Evolutionary conservation across 1,140 invertebrate species (phyloP).

Genomic region (Amphibalanus amphitrite): DNA sequence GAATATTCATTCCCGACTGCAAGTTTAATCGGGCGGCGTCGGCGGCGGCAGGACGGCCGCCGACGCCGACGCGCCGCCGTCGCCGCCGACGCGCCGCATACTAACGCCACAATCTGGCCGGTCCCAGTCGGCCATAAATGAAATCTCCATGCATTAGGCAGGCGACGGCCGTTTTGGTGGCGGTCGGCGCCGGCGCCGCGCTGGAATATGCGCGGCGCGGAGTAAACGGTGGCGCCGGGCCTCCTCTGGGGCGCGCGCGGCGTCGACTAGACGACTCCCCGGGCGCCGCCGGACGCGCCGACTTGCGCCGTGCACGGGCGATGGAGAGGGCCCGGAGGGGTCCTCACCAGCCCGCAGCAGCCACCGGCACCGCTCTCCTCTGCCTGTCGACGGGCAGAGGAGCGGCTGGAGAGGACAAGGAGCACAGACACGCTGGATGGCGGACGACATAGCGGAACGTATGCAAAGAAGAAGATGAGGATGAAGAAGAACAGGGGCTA

Average conservation of each 20-base stretch:
- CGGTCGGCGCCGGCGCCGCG: not conserved
- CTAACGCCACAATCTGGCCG: not conserved
- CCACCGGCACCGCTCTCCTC: no score
- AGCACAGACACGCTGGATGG: not conserved
- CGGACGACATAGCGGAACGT: not conserved
- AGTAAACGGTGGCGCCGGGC: not conserved
- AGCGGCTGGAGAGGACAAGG: not conserved
- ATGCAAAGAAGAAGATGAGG: no score
- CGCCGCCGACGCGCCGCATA: not conserved
- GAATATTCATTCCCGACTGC: not conserved
- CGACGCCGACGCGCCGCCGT: no score
- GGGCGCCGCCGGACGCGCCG: not conserved
- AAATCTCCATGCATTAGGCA: slow-evolving; percentile 1
- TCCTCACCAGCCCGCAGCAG: no score
- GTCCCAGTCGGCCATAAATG: not conserved
- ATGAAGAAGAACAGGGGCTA: no score
- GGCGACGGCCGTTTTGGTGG: not conserved
- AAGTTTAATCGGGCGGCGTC: not conserved
- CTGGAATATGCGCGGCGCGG: not conserved
- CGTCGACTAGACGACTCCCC: not conserved
- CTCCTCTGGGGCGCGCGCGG: not conserved
- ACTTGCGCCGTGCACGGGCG: not conserved
- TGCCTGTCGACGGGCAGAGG: no score
- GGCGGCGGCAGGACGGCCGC: no score
- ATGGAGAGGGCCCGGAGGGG: not conserved